A percentile compares a stretch with the other conserved stretches of the same genome.
phyloP scores from a whole-genome alignment of 2,113 vertebrate species.

The Cyphomyrus plagiostoma region DNA sequence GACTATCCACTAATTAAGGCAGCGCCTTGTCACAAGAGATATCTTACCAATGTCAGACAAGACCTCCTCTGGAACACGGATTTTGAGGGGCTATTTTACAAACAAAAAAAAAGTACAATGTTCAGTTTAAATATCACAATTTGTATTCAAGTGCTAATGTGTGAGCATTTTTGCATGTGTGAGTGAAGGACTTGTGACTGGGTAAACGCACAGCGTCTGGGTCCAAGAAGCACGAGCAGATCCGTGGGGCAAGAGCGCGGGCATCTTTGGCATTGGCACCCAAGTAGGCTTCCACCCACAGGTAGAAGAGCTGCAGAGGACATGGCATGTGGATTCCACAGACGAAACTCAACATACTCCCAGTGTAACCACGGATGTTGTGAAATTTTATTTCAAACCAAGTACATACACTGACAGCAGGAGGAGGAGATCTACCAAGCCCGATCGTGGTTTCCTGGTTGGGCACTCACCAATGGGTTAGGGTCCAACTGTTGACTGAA shows the following conservation, averaged over 20 bases:
- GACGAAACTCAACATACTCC: not conserved
- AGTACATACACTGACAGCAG: not conserved
- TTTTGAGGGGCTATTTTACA: conserved; percentile 68
- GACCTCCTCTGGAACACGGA: conserved; percentile 73
- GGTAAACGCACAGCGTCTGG: conserved; percentile 70
- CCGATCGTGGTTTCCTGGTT: not conserved
- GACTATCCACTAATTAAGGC: not conserved
- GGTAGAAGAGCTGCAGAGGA: conserved; percentile 72
- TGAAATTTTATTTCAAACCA: not conserved
- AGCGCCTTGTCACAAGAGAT: not conserved
- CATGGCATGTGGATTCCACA: not conserved
- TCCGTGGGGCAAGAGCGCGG: conserved; percentile 70
- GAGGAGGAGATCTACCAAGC: not conserved
- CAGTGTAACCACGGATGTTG: not conserved
- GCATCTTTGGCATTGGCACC: conserved; percentile 73
- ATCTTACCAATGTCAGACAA: conserved; percentile 78
- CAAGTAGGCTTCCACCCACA: conserved; percentile 81
- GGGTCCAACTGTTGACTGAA: conserved; percentile 85
- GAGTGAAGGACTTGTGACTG: not conserved
- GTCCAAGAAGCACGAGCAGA: conserved; percentile 83
- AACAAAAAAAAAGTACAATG: not conserved
- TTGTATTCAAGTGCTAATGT: not conserved
- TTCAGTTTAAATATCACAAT: not conserved
- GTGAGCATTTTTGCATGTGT: not conserved
- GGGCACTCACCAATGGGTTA: conserved; percentile 73